These are phyloP conservation scores for Dinoponera quadriceps DNA, from an alignment of 1,140 invertebrate species.

Conservation along the genomic window DNA sequence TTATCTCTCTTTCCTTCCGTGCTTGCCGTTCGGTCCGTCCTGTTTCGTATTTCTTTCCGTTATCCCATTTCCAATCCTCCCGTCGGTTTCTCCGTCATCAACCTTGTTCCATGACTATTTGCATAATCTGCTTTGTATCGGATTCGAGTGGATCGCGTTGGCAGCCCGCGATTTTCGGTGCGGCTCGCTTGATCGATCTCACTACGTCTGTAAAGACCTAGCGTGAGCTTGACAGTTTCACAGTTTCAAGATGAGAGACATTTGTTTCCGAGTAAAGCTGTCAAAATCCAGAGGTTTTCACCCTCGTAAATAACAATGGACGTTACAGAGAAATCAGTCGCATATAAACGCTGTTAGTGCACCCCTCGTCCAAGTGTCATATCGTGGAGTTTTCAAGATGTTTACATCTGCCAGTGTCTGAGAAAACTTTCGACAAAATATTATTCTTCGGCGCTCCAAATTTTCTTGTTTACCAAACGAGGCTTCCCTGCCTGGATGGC, in stretches of 20 bases:
- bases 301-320: neutral
- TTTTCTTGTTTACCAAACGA: neutral
- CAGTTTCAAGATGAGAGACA: neutral
- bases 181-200: slow-evolving; percentile 69
- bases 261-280: neutral
- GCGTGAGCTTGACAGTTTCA: slow-evolving; percentile 4
- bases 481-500: neutral
- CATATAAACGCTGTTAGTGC: neutral
- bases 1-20: slow-evolving; percentile 25
- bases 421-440: neutral
- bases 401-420: neutral
- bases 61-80: slow-evolving; percentile 23
- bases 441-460: neutral
- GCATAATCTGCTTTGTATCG: slow-evolving; percentile 74
- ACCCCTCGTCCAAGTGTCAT: too few species aligned
- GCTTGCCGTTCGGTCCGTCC: slow-evolving; percentile 7
- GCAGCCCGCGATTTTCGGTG: slow-evolving; percentile 67
- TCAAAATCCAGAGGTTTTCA: neutral
- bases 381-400: neutral
- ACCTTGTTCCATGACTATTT: slow-evolving; percentile 66
- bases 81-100: slow-evolving; percentile 37
- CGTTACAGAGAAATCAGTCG: neutral
- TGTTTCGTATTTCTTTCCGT: slow-evolving; percentile 27
- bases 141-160: slow-evolving; percentile 64
- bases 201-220: slow-evolving; percentile 19